phyloP scores from a whole-genome alignment of 2,113 vertebrate genomes.

The Zosterops lateralis region DNA sequence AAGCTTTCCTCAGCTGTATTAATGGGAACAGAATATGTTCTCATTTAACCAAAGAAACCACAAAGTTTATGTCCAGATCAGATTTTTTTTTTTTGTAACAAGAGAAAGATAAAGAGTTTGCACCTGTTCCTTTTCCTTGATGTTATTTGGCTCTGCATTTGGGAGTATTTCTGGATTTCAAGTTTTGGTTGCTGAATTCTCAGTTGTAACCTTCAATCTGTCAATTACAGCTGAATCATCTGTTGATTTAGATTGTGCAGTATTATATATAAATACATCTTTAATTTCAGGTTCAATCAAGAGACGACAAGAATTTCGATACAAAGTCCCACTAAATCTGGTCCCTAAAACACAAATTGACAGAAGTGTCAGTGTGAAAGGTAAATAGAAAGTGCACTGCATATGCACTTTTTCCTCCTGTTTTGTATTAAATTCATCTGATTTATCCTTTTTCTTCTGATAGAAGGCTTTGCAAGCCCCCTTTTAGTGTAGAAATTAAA shows the following conservation, averaged over 20 bases:
- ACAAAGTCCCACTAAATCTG: constrained; percentile 76
- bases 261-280: not conserved
- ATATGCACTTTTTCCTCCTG: not conserved
- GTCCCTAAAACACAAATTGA: constrained; percentile 85
- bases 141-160: not conserved
- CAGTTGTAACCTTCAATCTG: not conserved
- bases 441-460: not conserved
- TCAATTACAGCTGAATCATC: not conserved
- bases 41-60: not conserved
- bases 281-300: constrained; percentile 66
- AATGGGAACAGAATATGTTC: not conserved
- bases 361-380: constrained; percentile 80
- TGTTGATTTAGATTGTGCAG: not conserved
- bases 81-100: not conserved
- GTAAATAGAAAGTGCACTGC: constrained; percentile 63
- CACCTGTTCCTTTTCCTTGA: not conserved
- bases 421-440: not conserved
- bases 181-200: not conserved
- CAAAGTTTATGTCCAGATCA: not conserved
- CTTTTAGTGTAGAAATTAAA: not conserved
- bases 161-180: not conserved
- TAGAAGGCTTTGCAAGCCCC: not conserved
- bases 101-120: not conserved
- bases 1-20: not conserved
- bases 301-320: constrained; percentile 78